These are phyloP conservation scores for Siniperca knerii DNA, from an alignment of 2,113 vertebrate genomes.

Conservation along the genomic window DNA sequence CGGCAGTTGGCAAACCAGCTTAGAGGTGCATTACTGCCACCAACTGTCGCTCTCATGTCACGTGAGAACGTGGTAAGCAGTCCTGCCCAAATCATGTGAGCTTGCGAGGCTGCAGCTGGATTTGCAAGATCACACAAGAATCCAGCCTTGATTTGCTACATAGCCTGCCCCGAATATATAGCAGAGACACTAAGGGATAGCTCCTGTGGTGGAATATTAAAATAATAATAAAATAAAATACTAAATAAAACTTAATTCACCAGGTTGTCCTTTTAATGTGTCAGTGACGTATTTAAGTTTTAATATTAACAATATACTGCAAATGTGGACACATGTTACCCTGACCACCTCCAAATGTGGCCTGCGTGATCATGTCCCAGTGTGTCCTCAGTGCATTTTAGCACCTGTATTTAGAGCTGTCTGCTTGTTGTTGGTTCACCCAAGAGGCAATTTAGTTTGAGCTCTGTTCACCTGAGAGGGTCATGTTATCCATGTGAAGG, in stretches of 20 bases:
- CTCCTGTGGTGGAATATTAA: too few relatives aligned
- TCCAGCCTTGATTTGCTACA: too few relatives aligned
- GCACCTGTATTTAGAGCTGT: neutral
- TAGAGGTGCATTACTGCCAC: too few relatives aligned
- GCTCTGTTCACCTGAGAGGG: conserved; percentile 24
- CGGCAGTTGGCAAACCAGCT: too few relatives aligned
- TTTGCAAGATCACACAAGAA: too few relatives aligned
- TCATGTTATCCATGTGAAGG: neutral
- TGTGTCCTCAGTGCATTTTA: neutral
- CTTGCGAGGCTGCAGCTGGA: too few relatives aligned
- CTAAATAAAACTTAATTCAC: neutral
- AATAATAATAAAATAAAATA: too few relatives aligned
- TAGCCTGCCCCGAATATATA: too few relatives aligned
- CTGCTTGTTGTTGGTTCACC: neutral
- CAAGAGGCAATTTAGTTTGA: neutral
- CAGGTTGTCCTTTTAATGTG: neutral
- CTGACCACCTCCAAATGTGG: neutral
- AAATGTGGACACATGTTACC: neutral
- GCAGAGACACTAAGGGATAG: too few relatives aligned
- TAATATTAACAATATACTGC: neutral
- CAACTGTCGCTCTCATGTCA: too few relatives aligned
- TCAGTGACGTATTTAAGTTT: neutral
- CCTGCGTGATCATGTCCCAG: neutral
- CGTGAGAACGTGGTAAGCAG: too few relatives aligned
- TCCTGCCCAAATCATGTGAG: too few relatives aligned